Conservation (phyloP, 2,113 vertebrate species). For the Aegithalos caudatus region DNA sequence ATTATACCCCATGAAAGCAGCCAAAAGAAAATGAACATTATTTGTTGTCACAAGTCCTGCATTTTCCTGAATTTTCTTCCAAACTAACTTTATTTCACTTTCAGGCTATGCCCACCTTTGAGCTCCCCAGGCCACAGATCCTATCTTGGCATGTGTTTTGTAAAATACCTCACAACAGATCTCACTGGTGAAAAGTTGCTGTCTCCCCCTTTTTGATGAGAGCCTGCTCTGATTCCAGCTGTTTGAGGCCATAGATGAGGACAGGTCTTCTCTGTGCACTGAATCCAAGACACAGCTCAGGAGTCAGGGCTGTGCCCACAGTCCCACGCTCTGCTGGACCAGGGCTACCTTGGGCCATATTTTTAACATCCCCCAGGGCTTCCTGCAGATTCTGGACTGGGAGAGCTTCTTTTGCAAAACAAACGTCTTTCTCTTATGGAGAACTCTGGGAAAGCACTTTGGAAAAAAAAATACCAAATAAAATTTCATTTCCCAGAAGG, state of each 20-base stretch:
- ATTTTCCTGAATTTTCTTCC: background rate
- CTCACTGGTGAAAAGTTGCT: background rate
- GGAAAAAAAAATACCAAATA: background rate
- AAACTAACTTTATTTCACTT: background rate
- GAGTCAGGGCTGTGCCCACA: background rate
- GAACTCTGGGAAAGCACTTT: background rate
- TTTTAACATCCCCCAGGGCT: background rate
- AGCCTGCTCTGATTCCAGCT: background rate
- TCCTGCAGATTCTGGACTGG: background rate
- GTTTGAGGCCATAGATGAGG: background rate
- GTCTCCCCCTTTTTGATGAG: background rate
- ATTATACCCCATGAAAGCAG: background rate
- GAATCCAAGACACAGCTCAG: background rate
- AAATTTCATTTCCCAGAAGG: background rate
- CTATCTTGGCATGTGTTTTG: background rate
- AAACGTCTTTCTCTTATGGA: background rate
- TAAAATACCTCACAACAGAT: background rate
- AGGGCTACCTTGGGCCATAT: accelerated
- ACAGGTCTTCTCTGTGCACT: background rate
- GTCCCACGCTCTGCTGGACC: accelerated
- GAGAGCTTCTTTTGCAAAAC: background rate
- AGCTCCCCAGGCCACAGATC: background rate
- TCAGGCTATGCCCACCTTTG: background rate
- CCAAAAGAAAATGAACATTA: background rate
- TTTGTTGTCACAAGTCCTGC: background rate